Evolutionary conservation across 2,797 vertebrate species (phyloP), one percentile per base, ranked within the genome.

Genomic region (Threskiornis aethiopicus): DNA sequence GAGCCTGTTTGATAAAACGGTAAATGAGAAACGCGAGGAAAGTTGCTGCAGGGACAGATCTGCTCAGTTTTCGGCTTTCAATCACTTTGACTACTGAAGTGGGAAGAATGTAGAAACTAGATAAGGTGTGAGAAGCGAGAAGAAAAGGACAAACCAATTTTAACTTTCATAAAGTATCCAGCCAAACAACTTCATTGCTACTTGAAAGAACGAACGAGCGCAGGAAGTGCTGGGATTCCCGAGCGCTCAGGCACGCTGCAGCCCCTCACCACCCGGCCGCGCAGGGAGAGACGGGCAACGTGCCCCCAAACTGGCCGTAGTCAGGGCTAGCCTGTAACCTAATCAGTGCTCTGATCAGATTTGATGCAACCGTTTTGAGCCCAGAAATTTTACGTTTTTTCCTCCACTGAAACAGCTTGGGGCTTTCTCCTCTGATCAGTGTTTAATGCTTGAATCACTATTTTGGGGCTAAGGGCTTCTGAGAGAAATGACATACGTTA

Each of bases 31-130:
- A 98, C 2, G 96, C 72, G 82, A 98, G 98, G 97, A 98, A 98
- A 98, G 97, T 97, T 97, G 98, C 98, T 98, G 98, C 97, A 98
- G 98, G 97, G 98, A 98, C 97, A 96, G 97, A 97, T 70, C 96
- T 95, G 97, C 98, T 99, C 98, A 97, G 98, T 98, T 98, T 98
- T 98, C 97, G 87, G 97, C 93, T 97, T 98, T 98, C 98, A 98
- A 98, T 98, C 94, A 98, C 98, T 98, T 98, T 98, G 98, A 97
- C 96, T 96, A 93, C 92, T 94, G 95, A 96, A 97, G 96, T 95
- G 98, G 98, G 98, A 98, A 98, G 96, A 96, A 97, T 94, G 97
- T 75, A 94, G 98, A 98, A 98, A 99, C 98, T 90, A 98, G 98
- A 98, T 98, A 97, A 96, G 95, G 97, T 97, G 97, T 62, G 96